phyloP scores from a whole-genome alignment of 2,113 vertebrate species.

The Carassius carassius region DNA sequence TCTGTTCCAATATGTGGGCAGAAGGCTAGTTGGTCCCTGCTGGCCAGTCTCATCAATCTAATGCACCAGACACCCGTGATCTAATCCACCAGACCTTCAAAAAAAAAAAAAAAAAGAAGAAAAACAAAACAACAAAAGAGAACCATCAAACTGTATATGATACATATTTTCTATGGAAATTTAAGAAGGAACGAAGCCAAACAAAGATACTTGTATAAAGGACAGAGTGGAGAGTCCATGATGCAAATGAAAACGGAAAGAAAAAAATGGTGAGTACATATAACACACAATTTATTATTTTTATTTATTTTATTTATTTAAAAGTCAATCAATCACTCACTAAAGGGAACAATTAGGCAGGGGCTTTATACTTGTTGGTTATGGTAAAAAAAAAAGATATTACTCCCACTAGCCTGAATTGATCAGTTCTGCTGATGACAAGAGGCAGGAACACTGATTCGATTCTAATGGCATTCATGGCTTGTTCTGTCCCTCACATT shows the following conservation, averaged over 20 bases:
- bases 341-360: neutral
- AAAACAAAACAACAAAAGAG: too few species aligned
- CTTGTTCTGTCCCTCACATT: conserved; percentile 39
- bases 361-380: neutral
- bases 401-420: conserved; percentile 35
- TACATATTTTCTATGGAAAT: conserved; percentile 11
- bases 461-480: conserved; percentile 44
- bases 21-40: conserved; percentile 31
- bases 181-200: neutral
- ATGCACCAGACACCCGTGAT: conserved; percentile 21
- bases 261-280: neutral
- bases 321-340: neutral
- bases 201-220: neutral
- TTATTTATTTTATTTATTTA: too few species aligned
- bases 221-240: neutral
- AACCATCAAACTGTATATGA: neutral
- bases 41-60: conserved; percentile 39
- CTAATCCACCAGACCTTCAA: conserved; percentile 1
- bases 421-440: conserved; percentile 33
- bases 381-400: neutral
- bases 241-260: neutral
- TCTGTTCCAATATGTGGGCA: conserved; percentile 36
- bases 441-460: conserved; percentile 39
- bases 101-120: neutral
- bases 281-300: neutral